A percentile compares a stretch with the other conserved stretches of the same genome.
phyloP scores from a whole-genome alignment of 2,113 vertebrate genomes.

The Rissa tridactyla region DNA sequence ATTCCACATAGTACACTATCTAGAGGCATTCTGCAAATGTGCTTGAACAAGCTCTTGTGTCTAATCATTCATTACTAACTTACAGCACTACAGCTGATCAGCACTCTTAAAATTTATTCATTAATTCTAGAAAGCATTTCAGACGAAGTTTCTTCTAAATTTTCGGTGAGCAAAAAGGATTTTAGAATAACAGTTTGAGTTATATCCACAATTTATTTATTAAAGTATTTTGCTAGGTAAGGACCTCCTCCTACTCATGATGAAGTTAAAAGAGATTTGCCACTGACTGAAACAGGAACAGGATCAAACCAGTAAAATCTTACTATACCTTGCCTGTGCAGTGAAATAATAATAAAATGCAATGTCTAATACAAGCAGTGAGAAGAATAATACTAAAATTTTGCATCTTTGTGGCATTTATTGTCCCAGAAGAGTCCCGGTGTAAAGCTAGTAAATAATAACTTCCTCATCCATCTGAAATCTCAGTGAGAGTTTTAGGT shows the following conservation, averaged over 20 bases:
- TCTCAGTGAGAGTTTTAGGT: slow-evolving; percentile 36
- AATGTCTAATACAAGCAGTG: background rate
- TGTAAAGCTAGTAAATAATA: slow-evolving; percentile 28
- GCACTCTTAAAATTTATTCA: background rate
- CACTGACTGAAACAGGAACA: background rate
- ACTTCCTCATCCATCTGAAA: slow-evolving; percentile 14
- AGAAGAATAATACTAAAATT: background rate
- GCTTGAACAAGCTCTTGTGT: background rate
- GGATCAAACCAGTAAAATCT: background rate
- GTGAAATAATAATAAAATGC: background rate
- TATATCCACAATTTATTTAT: background rate
- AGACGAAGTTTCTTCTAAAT: background rate
- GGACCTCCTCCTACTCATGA: background rate
- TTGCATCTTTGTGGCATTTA: background rate
- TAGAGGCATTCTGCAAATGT: background rate
- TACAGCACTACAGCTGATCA: background rate
- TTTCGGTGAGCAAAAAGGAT: background rate
- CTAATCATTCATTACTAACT: slow-evolving; percentile 14
- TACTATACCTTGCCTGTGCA: background rate
- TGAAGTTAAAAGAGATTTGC: background rate
- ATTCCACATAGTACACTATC: slow-evolving; percentile 10
- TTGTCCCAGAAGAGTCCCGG: background rate
- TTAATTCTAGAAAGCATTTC: slow-evolving; percentile 8
- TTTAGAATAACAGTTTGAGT: background rate
- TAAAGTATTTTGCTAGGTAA: background rate